Evolutionary conservation across 2,797 vertebrate genomes (phyloP).

Genomic region (Glossophaga mutica): DNA sequence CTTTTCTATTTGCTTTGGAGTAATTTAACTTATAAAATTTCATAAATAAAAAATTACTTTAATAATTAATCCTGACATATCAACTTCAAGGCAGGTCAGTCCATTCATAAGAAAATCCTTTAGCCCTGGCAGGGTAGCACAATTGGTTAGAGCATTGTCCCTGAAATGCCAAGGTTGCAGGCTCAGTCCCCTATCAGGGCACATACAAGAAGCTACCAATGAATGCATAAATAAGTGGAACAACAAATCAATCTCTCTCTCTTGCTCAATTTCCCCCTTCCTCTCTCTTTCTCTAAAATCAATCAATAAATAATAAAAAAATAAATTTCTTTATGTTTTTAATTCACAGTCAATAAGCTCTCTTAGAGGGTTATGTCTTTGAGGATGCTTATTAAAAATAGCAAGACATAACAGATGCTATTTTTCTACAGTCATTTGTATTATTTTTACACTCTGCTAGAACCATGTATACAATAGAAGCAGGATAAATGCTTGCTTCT

Average conservation of each 20-base stretch:
- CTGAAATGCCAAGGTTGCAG: no score
- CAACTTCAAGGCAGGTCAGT: slow-evolving; percentile 46
- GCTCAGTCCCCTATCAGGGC: no score
- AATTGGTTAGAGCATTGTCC: no score
- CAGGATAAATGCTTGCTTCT: not conserved
- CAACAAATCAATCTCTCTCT: no score
- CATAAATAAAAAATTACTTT: slow-evolving; percentile 65
- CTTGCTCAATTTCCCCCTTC: no score
- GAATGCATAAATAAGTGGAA: no score
- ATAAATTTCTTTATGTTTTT: slow-evolving; percentile 48
- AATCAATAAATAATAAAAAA: no score
- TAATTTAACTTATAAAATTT: slow-evolving; percentile 66
- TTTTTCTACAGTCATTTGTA: not conserved
- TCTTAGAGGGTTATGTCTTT: slow-evolving; percentile 47
- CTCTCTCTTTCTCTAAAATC: no score
- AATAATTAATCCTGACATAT: slow-evolving; percentile 68
- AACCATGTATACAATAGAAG: not conserved
- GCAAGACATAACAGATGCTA: not conserved
- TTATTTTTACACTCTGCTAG: not conserved
- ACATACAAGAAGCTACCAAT: no score
- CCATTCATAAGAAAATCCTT: slow-evolving; percentile 47
- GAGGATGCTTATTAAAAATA: slow-evolving; percentile 49
- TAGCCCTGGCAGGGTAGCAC: no score
- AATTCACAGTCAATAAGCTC: slow-evolving; percentile 47
- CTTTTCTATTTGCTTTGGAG: slow-evolving; percentile 57